A percentile compares a stretch with the other conserved stretches of the same genome.
These are phyloP conservation scores for Leptinotarsa juncta DNA, from an alignment of 2,888 invertebrate genomes.

Conservation along the genomic window DNA sequence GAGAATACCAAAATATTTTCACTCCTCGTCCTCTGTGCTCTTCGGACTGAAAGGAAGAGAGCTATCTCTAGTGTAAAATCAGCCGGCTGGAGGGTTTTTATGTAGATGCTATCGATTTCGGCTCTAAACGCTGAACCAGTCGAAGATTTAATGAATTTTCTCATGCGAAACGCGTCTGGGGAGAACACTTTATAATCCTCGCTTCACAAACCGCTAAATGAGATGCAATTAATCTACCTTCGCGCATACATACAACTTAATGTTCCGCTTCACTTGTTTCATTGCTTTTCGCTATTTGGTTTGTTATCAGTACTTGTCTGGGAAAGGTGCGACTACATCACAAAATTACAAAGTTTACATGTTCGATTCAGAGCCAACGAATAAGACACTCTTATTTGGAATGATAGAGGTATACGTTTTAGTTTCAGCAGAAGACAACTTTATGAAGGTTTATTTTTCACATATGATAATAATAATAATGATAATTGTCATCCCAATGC, in stretches of 20 bases:
- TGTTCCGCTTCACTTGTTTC: not conserved
- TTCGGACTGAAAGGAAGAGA: constrained; percentile 1
- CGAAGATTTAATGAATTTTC: constrained; percentile 26
- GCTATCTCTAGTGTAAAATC: constrained; percentile 20
- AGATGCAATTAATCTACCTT: constrained; percentile 12
- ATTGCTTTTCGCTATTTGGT: not conserved
- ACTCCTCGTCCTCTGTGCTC: not conserved
- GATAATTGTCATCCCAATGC: no score
- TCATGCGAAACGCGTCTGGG: constrained; percentile 22
- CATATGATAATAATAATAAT: no score
- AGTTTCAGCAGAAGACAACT: no score
- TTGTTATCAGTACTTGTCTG: not conserved
- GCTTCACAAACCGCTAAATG: constrained; percentile 16
- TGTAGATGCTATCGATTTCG: constrained; percentile 27
- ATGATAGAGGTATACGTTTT: no score
- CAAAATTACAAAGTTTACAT: not conserved
- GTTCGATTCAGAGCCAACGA: not conserved
- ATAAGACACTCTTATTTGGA: not conserved
- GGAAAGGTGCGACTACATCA: not conserved
- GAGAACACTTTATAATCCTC: constrained; percentile 17
- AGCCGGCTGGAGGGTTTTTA: constrained; percentile 15
- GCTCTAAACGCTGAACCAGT: constrained; percentile 18
- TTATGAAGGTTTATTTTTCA: no score
- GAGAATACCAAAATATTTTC: constrained; percentile 1
- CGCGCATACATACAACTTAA: constrained; percentile 5